Evolutionary conservation across 2,888 invertebrate species (phyloP).

Genomic region (Eremobia ochroleuca): DNA sequence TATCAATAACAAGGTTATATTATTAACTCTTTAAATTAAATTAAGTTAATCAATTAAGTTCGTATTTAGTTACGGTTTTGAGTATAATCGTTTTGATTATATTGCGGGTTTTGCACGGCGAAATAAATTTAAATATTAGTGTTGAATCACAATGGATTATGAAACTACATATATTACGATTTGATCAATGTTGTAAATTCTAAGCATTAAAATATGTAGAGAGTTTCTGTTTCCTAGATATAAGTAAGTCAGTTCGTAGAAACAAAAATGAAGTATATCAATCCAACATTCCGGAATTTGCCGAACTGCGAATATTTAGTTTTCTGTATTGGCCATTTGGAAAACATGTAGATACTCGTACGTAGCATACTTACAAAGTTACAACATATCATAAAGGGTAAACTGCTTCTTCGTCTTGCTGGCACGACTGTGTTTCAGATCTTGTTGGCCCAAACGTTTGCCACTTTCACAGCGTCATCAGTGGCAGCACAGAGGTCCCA

Average conservation of each 20-base stretch:
- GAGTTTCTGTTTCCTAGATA: background rate
- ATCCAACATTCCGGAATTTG: background rate
- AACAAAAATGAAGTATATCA: background rate
- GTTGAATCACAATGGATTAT: background rate
- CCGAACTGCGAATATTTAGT: background rate
- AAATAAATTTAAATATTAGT: background rate
- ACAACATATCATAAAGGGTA: background rate
- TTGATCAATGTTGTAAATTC: background rate
- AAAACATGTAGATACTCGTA: background rate
- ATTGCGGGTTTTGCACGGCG: background rate
- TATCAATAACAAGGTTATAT: constrained; percentile 47
- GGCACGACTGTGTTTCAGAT: background rate
- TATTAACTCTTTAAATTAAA: constrained; percentile 16
- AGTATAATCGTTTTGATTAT: background rate
- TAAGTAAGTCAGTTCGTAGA: background rate
- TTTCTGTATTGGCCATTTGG: background rate
- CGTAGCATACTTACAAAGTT: background rate
- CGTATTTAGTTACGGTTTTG: constrained; percentile 22
- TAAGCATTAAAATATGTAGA: background rate
- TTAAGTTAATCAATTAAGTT: constrained; percentile 17
- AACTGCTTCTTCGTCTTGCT: background rate
- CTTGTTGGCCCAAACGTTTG: background rate
- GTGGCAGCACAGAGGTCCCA: background rate
- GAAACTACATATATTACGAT: background rate
- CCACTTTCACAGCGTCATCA: background rate